Base-by-base conservation (phyloP, 2,888 invertebrate species). In the Amiota mariae region DNA sequence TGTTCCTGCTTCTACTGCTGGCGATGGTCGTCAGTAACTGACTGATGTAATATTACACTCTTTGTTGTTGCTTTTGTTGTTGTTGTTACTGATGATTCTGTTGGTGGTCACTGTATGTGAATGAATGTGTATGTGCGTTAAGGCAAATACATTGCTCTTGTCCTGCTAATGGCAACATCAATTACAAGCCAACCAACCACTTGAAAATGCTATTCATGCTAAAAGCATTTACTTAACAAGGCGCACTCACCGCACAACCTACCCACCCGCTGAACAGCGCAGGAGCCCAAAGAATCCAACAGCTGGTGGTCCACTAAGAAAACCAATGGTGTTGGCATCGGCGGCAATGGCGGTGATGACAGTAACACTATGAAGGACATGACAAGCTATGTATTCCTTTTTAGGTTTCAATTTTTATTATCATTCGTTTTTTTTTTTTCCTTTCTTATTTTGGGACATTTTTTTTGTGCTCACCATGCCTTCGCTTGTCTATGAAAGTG, bases 191-290 rank as follows among this genome's bases (percentile, higher is more conserved):
- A 54, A 20, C 54, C 15, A 59, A 68, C 67, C 77, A 78, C 81
- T 77, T 78, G 76, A 72, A 75, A 79, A 76, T 78, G 81, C 78
- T 79, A 81, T 79, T 79, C 71, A 61, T 48, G 79, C 76, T 82
- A 81, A 82, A 82, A 82, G 81, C 81, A 80, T 81, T 81, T 81
- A 78, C 82, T 80, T 81, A 79, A 80, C 54, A 54, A 54, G 13
- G 54, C 15, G n/a, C 61, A 36, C 36, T 36, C 6, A 6, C 36
- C 36, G 54, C 54, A 54, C 54, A 1, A 24, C 24, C 24, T 2
- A 72, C 75, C 64, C 36, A 64, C 11, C 24, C 47, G 9, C 15
- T 9, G 8, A n/a, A 54, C 15, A 10, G 9, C 54, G 13, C n/a
- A 54, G 54, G n/a, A n/a, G 9, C 36, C 36, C 36, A 36, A 36